phyloP scores from a whole-genome alignment of 2,797 vertebrate genomes.

The Pelobates cultripes region DNA sequence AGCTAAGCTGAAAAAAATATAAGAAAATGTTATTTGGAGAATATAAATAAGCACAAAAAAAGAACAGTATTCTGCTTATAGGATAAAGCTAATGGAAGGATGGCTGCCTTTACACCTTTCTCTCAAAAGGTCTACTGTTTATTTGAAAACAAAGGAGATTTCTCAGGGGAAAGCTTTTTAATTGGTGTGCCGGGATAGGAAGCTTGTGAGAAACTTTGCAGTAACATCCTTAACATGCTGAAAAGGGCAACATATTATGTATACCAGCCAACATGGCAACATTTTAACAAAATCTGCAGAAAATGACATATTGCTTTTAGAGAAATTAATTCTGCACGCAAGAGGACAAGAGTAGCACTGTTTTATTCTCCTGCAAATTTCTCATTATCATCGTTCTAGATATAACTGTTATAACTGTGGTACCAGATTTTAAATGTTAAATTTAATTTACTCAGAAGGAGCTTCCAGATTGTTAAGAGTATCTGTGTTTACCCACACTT shows the following conservation, averaged over 20 bases:
- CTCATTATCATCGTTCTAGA: no score
- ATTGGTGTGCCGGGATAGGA: constrained; percentile 22
- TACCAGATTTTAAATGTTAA: no score
- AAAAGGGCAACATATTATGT: constrained; percentile 24
- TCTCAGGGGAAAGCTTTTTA: constrained; percentile 35
- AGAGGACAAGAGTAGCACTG: no score
- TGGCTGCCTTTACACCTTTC: not conserved
- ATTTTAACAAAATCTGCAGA: constrained; percentile 16
- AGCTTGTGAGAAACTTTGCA: constrained; percentile 2
- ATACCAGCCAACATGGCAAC: not conserved
- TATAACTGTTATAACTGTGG: no score
- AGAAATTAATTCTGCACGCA: not conserved
- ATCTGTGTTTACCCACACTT: no score
- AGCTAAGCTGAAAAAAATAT: not conserved
- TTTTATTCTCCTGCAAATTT: no score
- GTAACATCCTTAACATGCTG: constrained; percentile 14
- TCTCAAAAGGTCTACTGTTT: constrained; percentile 15
- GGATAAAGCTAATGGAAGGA: not conserved
- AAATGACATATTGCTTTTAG: constrained; percentile 14
- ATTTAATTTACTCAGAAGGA: no score
- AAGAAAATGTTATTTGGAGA: constrained; percentile 6
- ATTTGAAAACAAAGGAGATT: constrained; percentile 21
- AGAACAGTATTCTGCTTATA: not conserved
- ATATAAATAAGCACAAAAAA: constrained; percentile 2
- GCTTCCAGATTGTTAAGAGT: no score